Percentiles rank a stretch among this genome's conserved stretches.
Conservation (phyloP, 2,113 vertebrate genomes). For the Danionella cerebrum region DNA sequence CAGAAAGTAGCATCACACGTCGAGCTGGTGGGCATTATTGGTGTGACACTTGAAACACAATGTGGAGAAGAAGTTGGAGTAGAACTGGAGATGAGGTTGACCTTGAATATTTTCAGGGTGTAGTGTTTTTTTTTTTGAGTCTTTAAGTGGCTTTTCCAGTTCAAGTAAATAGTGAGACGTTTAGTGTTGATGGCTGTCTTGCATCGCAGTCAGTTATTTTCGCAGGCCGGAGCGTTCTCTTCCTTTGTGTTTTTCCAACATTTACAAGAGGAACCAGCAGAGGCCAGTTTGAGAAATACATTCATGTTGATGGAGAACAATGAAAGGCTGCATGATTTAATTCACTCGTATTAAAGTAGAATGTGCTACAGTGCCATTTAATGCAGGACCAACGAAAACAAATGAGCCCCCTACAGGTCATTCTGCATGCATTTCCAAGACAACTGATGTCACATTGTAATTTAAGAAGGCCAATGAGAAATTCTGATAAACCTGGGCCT, state of each 20-base stretch:
- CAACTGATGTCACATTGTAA: not conserved
- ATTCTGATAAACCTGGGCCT: too few species aligned
- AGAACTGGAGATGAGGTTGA: not conserved
- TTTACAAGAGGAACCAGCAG: not conserved
- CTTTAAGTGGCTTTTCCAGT: conserved; percentile 10
- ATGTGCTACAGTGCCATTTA: not conserved
- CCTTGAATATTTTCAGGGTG: not conserved
- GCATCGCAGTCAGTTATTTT: not conserved
- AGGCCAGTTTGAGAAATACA: not conserved
- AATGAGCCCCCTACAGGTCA: too few species aligned
- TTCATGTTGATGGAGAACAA: not conserved
- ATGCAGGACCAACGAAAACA: not conserved
- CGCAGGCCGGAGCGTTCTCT: not conserved
- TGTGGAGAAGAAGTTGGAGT: not conserved
- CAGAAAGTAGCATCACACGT: not conserved
- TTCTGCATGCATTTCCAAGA: not conserved
- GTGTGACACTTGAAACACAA: not conserved
- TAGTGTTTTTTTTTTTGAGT: not conserved
- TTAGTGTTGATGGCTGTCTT: conserved; percentile 8
- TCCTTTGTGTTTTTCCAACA: not conserved
- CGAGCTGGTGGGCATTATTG: not conserved
- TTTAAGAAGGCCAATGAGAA: too few species aligned
- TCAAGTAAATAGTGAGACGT: conserved; percentile 12
- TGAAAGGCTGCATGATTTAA: not conserved
- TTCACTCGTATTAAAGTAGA: not conserved